Evolutionary conservation across 1,140 invertebrate genomes (phyloP).

Genomic region (Drosophila saltans): DNA sequence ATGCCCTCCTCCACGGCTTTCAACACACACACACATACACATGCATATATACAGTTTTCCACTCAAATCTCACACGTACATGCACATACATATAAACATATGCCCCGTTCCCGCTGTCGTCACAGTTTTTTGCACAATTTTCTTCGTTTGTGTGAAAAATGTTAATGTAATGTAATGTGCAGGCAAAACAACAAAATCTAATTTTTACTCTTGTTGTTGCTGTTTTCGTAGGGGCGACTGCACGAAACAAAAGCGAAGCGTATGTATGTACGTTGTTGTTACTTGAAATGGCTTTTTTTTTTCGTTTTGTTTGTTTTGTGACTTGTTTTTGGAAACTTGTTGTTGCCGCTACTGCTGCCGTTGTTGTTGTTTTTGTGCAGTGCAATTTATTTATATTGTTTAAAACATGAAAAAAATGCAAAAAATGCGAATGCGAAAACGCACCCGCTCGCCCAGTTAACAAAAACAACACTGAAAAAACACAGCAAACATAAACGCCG

Average conservation of each 20-base stretch:
- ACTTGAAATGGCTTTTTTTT: conserved; percentile 10
- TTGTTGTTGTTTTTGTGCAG: background rate
- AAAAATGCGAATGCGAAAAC: background rate
- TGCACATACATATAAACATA: background rate
- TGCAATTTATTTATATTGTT: conserved; percentile 13
- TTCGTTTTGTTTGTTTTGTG: background rate
- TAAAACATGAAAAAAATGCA: conserved; percentile 2
- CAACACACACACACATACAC: conserved; percentile 38
- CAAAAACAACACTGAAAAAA: background rate
- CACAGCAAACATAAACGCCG: no score
- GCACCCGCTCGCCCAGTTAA: background rate
- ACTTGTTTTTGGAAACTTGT: conserved; percentile 11
- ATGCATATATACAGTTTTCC: conserved; percentile 1
- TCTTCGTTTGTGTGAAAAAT: conserved; percentile 25
- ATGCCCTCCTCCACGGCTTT: conserved; percentile 41
- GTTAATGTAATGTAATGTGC: conserved; percentile 8
- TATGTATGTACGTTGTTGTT: conserved; percentile 11
- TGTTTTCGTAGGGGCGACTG: conserved; percentile 12
- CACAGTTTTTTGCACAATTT: conserved; percentile 78
- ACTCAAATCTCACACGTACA: conserved; percentile 3
- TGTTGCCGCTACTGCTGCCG: background rate
- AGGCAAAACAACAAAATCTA: conserved; percentile 4
- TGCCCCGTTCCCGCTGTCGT: conserved; percentile 46
- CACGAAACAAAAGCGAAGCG: conserved; percentile 9
- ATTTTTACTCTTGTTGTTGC: conserved; percentile 9